Conservation (phyloP, 2,888 invertebrate species). For the Stegophylla sp. region DNA sequence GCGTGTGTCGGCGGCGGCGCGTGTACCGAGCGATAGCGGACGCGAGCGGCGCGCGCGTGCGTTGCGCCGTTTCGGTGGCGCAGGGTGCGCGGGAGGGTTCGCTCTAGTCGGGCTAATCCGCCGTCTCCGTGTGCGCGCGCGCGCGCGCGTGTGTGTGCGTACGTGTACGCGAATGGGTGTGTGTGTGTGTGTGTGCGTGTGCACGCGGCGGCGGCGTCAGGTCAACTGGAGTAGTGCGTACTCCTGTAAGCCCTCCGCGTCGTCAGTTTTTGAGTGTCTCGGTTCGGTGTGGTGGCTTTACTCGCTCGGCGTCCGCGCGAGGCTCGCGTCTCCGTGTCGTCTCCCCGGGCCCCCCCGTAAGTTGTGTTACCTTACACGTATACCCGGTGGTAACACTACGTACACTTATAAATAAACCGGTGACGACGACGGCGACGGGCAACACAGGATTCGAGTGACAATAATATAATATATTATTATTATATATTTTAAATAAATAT, state of each 20-base stretch:
- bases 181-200: conserved; percentile 36
- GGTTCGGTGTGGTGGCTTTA: conserved; percentile 43
- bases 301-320: conserved; percentile 42
- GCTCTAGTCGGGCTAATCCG: conserved; percentile 48
- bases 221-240: conserved; percentile 58
- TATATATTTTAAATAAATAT: too few species aligned
- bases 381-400: not conserved
- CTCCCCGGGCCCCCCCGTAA: not conserved
- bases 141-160: conserved; percentile 3
- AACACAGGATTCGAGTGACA: not conserved
- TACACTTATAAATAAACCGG: not conserved
- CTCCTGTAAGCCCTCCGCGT: conserved; percentile 52
- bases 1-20: too few species aligned
- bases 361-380: too few species aligned
- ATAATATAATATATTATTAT: not conserved
- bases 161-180: not conserved
- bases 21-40: too few species aligned
- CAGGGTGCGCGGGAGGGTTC: conserved; percentile 43
- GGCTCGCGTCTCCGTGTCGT: not conserved
- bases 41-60: conserved; percentile 40
- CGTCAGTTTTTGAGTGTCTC: conserved; percentile 51
- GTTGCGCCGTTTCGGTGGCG: conserved; percentile 29
- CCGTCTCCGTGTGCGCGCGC: conserved; percentile 39
- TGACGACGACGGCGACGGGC: too few species aligned
- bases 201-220: conserved; percentile 56